Evolutionary conservation across 2,888 invertebrate species (phyloP), one percentile per base, ranked within the genome.

Genomic region (Bugula neritina): DNA sequence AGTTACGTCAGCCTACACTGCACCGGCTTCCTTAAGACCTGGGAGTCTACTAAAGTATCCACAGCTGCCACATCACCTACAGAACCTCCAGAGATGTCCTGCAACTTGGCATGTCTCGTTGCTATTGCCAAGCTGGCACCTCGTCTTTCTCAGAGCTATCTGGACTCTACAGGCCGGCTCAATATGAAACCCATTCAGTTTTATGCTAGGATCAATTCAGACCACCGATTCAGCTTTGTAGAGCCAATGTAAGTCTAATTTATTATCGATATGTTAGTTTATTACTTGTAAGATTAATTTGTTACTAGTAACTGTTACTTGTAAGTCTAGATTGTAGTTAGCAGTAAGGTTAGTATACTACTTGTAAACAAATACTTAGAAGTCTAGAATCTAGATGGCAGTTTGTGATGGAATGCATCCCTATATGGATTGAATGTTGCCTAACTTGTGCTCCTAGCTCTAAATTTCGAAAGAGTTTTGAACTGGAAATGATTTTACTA

Each of bases 21-120:
- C 81, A 94, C 93, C 1, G 95, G 95, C 0, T 95, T 94, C 81
- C 85, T 96, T 54, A 95, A 95, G 82, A 92, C 94, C 0, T 94
- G 93, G 94, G 89, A 91, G 0, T 90, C 92, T 0, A 89, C 90
- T 0, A 93, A 92, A 84, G 87, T 90, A 70, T 88, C 89, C 0
- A 86, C 90, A 43, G 90, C 90, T 73, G 90, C 90, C 73, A 89
- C 90, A 77, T 43, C 43, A 43, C 85, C 85, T 69, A 76, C 13
- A 5, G 70, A 43, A 10, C 43, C 70, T 27, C 31, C 70, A 5
- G 86, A 85, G 1, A 89, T 89, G 72, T 85, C 87, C 0, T 89
- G 90, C 81, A 92, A 90, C 84, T 83, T 92, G 74, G 92, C 92
- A 35, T 95, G 94, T 84, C 86, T 95, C 74, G 94, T 95, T 71